These are phyloP conservation scores for Trichogramma pretiosum DNA, from an alignment of 1,140 invertebrate genomes.

Conservation along the genomic window DNA sequence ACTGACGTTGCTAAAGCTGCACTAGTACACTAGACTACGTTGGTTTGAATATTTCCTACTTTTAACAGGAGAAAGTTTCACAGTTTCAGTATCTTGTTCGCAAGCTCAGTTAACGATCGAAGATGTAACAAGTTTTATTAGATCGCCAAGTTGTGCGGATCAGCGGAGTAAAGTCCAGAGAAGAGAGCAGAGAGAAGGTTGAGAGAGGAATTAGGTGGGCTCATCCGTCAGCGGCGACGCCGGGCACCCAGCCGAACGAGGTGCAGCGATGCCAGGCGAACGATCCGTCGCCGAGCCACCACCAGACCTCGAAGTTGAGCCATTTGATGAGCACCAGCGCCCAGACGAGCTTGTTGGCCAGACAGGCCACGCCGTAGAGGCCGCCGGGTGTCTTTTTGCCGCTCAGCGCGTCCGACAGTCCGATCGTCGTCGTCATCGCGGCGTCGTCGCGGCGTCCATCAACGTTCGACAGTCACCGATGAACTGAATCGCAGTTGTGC, in stretches of 20 bases:
- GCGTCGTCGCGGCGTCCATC: not conserved
- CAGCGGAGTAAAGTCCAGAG: too few relatives aligned
- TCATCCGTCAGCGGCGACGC: not conserved
- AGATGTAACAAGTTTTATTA: too few relatives aligned
- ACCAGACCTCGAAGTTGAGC: conserved; percentile 29
- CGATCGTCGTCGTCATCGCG: conserved; percentile 6
- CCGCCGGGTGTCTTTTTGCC: conserved; percentile 17
- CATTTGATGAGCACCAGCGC: conserved; percentile 23
- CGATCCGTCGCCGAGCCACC: conserved; percentile 15
- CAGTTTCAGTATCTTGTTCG: too few relatives aligned
- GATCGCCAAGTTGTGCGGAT: too few relatives aligned
- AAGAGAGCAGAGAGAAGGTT: too few relatives aligned
- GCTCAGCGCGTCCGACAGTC: conserved; percentile 21
- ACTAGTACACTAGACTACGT: too few relatives aligned
- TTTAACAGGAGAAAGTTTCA: too few relatives aligned
- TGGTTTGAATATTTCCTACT: too few relatives aligned
- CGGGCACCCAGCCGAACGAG: not conserved
- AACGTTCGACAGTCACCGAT: too few relatives aligned
- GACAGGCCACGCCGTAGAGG: conserved; percentile 21
- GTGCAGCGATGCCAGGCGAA: conserved; percentile 13
- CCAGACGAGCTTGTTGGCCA: conserved; percentile 26
- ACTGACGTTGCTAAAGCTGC: too few relatives aligned
- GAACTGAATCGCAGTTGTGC: not conserved
- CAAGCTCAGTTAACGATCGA: too few relatives aligned
- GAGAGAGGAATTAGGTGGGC: too few relatives aligned